These are phyloP conservation scores for Micromussa lordhowensis DNA, from an alignment of 92 coral and sea anemone species.

Conservation along the genomic window DNA sequence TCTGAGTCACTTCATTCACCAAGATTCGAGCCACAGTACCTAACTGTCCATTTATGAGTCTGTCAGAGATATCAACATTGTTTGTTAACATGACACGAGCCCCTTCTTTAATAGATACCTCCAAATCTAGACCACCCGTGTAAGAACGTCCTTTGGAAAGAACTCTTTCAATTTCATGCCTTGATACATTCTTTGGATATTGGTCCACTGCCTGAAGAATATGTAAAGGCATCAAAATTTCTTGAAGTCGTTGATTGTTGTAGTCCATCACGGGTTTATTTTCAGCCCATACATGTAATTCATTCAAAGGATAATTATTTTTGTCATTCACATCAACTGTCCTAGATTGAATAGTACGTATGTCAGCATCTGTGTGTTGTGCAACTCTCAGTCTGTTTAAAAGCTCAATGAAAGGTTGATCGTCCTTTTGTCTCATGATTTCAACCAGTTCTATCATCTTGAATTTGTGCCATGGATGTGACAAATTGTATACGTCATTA, in stretches of 20 bases:
- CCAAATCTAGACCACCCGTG: conserved; percentile 77
- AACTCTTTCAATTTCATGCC: conserved; percentile 72
- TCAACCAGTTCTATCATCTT: conserved; percentile 65
- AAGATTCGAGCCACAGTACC: conserved; percentile 61
- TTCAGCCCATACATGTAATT: conserved; percentile 66
- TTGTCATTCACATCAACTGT: conserved; percentile 20
- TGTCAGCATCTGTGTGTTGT: conserved; percentile 69
- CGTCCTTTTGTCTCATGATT: conserved; percentile 77
- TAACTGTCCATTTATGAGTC: conserved; percentile 84
- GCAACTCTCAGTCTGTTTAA: conserved; percentile 74
- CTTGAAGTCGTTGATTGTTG: conserved; percentile 45
- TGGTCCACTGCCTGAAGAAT: conserved; percentile 67
- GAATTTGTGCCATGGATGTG: conserved; percentile 63
- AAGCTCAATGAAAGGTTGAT: conserved; percentile 57
- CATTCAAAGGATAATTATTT: conserved; percentile 49
- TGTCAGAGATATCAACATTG: conserved; percentile 69
- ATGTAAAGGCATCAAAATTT: conserved; percentile 43
- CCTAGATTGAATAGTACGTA: conserved; percentile 56
- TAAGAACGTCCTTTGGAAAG: conserved; percentile 69
- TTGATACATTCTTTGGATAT: conserved; percentile 64
- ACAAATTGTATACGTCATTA: conserved; percentile 53
- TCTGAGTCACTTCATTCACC: conserved; percentile 9
- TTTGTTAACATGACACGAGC: conserved; percentile 72
- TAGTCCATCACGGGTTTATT: too few species aligned
- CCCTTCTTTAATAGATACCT: conserved; percentile 64